Evolutionary conservation across 2,113 vertebrate genomes (phyloP), one percentile per base, ranked within the genome.

Genomic region (Myrmecophaga tridactyla): DNA sequence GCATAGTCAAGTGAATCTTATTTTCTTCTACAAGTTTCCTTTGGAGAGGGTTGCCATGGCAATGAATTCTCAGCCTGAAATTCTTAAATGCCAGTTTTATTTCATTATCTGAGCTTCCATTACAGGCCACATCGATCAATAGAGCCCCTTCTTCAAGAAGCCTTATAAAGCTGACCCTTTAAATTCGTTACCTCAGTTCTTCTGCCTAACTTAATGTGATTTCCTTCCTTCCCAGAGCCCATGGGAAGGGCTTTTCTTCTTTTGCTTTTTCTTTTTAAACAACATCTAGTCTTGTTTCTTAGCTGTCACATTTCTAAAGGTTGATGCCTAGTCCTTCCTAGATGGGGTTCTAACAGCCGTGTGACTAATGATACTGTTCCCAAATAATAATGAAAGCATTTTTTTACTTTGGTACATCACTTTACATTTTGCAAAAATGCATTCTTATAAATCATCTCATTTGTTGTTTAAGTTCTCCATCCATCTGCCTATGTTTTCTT

Each of bases 41-140:
- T 90, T 95, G 43, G 75, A 96, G 92, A 94, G 69, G 56, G 97
- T 98, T 98, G 92, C 98, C 92, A 98, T 98, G 97, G 96, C 94
- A 97, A 98, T 97, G 94, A 95, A 60, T 97, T 97, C 58, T 65
- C 97, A 97, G 89, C 56, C 96, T 97, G 94, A 97, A 98, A 97
- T 98, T 98, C 86, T 94, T 97, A 89, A 96, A 98, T 94, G 90
- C 84, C 97, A 78, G 95, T 95, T 98, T 98, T 97, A 96, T 98
- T 98, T 93, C 98, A 92, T 98, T 95, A 96, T 96, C 96, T 96
- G 92, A 43, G 86, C 97, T 98, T 97, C 94, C 96, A 97, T 97
- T 97, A 78, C 1, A 96, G 94, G 94, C 78, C 90, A 86, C 96
- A 97, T 98, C 97, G 95, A 97, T 98, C 98, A 97, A 41, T 97